These are phyloP conservation scores for Helostoma temminkii DNA, from an alignment of 2,797 vertebrate species.

Conservation along the genomic window DNA sequence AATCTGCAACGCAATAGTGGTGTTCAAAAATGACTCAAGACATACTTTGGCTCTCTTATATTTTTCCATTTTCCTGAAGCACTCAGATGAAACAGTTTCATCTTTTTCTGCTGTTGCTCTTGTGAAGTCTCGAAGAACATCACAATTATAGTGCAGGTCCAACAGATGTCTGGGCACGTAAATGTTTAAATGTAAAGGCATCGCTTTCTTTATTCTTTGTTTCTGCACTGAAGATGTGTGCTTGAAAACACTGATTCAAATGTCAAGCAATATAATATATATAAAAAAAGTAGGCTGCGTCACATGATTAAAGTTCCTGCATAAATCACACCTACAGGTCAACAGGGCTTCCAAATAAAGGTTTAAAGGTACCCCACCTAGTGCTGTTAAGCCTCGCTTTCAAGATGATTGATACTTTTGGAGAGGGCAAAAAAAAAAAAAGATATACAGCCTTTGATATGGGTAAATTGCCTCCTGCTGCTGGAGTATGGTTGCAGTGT, in stretches of 20 bases:
- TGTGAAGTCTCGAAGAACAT: constrained; percentile 29
- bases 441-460: constrained; percentile 79
- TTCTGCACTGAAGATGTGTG: constrained; percentile 47
- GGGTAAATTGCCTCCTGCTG: constrained; percentile 77
- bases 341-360: constrained; percentile 59
- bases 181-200: constrained; percentile 57
- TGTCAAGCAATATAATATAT: constrained; percentile 38
- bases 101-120: constrained; percentile 40
- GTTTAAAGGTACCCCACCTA: constrained; percentile 57
- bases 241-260: constrained; percentile 59
- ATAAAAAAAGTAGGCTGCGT: constrained; percentile 24
- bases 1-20: constrained; percentile 56
- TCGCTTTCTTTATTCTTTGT: constrained; percentile 30
- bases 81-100: no score
- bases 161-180: constrained; percentile 45
- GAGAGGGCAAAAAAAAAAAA: constrained; percentile 57
- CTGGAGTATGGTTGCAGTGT: constrained; percentile 50
- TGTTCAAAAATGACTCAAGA: constrained; percentile 69
- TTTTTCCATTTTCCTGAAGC: constrained; percentile 64
- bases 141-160: constrained; percentile 52
- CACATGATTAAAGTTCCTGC: constrained; percentile 70
- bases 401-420: constrained; percentile 74
- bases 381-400: constrained; percentile 68
- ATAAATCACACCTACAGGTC: constrained; percentile 68
- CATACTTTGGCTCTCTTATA: constrained; percentile 57